Base-by-base conservation (phyloP, 2,888 invertebrate genomes). In the Chydorus sphaericus region DNA sequence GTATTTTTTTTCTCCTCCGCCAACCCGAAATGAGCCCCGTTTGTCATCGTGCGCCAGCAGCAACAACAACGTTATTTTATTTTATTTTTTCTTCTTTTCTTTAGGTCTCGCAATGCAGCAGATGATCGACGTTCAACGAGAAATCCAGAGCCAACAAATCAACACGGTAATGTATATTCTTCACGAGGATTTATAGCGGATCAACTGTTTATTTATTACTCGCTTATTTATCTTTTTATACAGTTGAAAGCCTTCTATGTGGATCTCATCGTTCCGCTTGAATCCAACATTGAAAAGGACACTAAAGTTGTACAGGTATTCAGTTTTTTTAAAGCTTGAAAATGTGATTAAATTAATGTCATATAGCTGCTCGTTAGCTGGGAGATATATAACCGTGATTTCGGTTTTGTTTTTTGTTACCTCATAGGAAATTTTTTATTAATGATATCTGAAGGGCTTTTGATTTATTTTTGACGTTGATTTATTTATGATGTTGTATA, bases 201-300 rank as follows among this genome's bases (percentile, higher is more conserved):
- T 30, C 7, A 23, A 51, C 16, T 31, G 2, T n/a, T n/a, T n/a
- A n/a, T n/a, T n/a, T 26, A 23, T 44, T 30, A 28, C 1, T 50
- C 1, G 4, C 7, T 50, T 10, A 18, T 50, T 16, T 55, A 58
- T 62, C 63, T 64, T 64, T 60, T 63, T 62, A 75, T 77, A 38
- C 78, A 92, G 92, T 72, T 92, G 64, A 92, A 92, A 75, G 90
- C 90, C 29, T 91, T 92, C 71, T 91, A 92, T 74, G 90, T 91
- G 60, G 92, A 92, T 75, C 77, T 92, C 61, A 75, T 92, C 65
- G 88, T 90, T 62, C 92, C 92, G 64, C 75, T 92, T 72, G 92
- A 92, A 76, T 88, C 88, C 60, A 91, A 91, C 75, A 76, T 91
- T 68, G 91, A 91, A 71, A 90, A 90, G 71, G 91, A 91, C 72